phyloP scores from a whole-genome alignment of 1,140 invertebrate species.

The Lucilia cuprina region DNA sequence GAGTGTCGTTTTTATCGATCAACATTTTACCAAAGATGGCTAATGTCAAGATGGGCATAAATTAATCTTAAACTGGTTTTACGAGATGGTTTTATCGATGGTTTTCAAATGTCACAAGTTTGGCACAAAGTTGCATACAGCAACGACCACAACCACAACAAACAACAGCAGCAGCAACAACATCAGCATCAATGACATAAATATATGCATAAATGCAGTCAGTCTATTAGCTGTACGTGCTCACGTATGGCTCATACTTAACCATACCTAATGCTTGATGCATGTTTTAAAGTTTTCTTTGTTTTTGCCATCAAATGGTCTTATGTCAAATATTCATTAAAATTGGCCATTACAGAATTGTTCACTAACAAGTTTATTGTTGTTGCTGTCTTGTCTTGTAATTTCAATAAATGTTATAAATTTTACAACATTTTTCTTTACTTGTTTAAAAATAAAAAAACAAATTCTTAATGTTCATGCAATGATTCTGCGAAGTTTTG shows the following conservation, averaged over 20 bases:
- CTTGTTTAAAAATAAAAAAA: not conserved
- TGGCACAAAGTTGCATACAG: constrained; percentile 13
- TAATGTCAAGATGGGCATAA: constrained; percentile 61
- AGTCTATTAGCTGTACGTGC: too few species aligned
- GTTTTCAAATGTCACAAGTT: constrained; percentile 34
- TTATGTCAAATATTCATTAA: constrained; percentile 14
- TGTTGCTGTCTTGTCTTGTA: not conserved
- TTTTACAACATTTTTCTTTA: not conserved
- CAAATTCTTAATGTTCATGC: too few species aligned
- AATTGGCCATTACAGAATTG: constrained; percentile 8
- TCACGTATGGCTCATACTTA: too few species aligned
- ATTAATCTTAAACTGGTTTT: constrained; percentile 54
- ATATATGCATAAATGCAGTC: too few species aligned
- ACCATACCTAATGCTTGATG: too few species aligned
- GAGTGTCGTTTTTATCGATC: not conserved
- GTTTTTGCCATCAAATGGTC: not conserved
- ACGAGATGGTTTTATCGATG: constrained; percentile 14
- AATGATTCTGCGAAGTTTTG: too few species aligned
- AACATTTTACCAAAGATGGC: constrained; percentile 46
- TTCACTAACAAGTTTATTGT: constrained; percentile 27
- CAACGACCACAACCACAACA: not conserved
- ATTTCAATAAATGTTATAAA: not conserved
- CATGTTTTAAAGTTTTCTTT: too few species aligned
- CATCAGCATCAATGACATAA: not conserved
- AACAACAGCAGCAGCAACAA: not conserved